Evolutionary conservation across 2,113 vertebrate species (phyloP), one percentile per base, ranked within the genome.

Genomic region (Anser brachyrhynchus): DNA sequence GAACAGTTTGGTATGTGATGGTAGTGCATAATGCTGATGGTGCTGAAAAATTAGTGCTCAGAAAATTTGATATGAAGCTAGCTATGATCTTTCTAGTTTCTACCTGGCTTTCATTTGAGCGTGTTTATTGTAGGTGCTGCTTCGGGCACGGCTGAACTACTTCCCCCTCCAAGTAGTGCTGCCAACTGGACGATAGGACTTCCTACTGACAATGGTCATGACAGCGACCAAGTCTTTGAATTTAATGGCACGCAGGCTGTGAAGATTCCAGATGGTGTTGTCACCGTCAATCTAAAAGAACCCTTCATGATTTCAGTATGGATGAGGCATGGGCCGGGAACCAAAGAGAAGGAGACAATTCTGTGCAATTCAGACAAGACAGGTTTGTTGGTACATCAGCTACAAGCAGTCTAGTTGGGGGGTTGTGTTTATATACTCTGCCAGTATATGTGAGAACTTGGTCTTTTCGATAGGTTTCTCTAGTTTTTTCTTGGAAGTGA

Each of bases 141-240:
- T 51, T 95, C 98, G 0, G 99, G 98, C 75, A 99, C 99, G 0
- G 97, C 98, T 20, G 99, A 99, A 96, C 98, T 99, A 23, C 98
- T 99, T 5, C 99, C 99, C 3, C 97, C 99, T 74, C 99, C 99
- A 2, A 99, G 99, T 91, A 98, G 97, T 70, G 91, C 98, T 19
- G 81, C 98, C 15, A 99, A 99, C 98, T 99, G 99, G 99, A 99
- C 99, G 0, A 23, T 97, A 2, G 99, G 99, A 17, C 98, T 99
- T 70, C 99, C 99, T 41, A 99, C 99, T 0, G 99, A 99, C 82
- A 99, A 99, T 0, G 99, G 99, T 20, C 99, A 99, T 0, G 99
- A 99, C 98, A 99, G 99, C 1, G 99, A 99, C 98, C 99, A 99
- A 91, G 99, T 99, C 94, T 99, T 99, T 69, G 99, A 99, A 96